phyloP scores from a whole-genome alignment of 2,797 vertebrate species.

The Buphagus erythrorhynchus region DNA sequence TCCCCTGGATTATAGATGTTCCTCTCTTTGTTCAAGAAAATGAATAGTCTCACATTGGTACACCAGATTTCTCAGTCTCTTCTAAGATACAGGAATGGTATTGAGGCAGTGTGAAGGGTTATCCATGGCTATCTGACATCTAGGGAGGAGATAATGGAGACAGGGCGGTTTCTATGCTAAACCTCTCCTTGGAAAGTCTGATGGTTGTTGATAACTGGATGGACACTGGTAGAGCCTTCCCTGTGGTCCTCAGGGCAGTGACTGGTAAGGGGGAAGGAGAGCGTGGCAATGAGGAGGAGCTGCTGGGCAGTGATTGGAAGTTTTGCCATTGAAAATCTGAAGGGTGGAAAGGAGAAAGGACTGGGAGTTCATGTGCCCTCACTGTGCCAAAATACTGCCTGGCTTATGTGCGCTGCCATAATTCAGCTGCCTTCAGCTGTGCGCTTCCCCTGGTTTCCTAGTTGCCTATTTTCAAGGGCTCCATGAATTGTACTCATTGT shows the following conservation, averaged over 20 bases:
- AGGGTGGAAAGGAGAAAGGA: background rate
- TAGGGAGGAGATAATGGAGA: background rate
- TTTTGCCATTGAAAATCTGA: background rate
- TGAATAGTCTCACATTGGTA: background rate
- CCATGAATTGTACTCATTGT: background rate
- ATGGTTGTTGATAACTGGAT: background rate
- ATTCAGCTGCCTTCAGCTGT: background rate
- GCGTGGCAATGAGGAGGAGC: background rate
- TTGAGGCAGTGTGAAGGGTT: background rate
- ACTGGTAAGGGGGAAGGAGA: background rate
- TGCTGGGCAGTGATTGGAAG: background rate
- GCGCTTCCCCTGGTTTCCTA: background rate
- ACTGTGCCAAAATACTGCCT: background rate
- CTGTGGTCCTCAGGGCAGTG: background rate
- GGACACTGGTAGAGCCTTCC: background rate
- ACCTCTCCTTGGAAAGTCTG: background rate
- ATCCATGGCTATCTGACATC: background rate
- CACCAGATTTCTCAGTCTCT: background rate
- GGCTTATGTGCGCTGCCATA: background rate
- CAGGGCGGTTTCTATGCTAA: background rate
- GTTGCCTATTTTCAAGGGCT: conserved; percentile 17
- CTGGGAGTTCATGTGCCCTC: background rate
- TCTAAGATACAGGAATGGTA: background rate
- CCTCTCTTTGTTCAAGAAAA: background rate
- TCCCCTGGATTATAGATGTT: background rate